Conservation (phyloP, 2,888 invertebrate genomes). For the Cinara cedri region DNA sequence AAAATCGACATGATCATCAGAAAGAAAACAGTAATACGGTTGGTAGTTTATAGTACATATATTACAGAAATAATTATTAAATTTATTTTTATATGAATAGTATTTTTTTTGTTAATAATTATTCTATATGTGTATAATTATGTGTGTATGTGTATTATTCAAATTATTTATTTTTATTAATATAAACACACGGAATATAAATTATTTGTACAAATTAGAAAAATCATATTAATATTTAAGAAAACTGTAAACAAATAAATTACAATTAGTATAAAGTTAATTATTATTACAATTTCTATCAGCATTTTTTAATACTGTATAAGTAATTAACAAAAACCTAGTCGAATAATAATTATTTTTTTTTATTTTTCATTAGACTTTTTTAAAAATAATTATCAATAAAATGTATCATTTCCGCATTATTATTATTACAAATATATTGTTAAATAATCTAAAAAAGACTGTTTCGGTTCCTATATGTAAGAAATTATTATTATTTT, state of each 20-base stretch:
- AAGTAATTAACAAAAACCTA: constrained; percentile 31
- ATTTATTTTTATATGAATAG: too few species aligned
- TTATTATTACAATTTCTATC: constrained; percentile 27
- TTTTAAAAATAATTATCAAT: neutral
- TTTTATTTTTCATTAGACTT: constrained; percentile 18
- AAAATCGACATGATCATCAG: constrained; percentile 27
- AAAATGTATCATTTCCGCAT: neutral
- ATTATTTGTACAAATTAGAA: neutral
- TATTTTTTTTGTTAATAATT: constrained; percentile 2
- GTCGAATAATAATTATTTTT: constrained; percentile 24
- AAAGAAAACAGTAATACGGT: constrained; percentile 24
- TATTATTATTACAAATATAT: constrained; percentile 13
- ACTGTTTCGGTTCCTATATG: constrained; percentile 48
- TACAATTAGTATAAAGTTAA: constrained; percentile 8
- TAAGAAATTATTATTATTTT: constrained; percentile 32
- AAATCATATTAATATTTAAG: neutral
- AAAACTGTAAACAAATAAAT: constrained; percentile 15
- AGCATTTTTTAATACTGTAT: constrained; percentile 8
- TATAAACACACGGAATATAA: too few species aligned
- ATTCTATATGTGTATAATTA: constrained; percentile 6
- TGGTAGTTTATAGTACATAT: constrained; percentile 7
- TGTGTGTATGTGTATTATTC: neutral
- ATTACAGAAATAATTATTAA: neutral
- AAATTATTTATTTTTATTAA: constrained; percentile 16
- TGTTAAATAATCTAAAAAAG: constrained; percentile 47